Conservation (phyloP, 2,888 invertebrate species). For the Epinotia brunnichana region DNA sequence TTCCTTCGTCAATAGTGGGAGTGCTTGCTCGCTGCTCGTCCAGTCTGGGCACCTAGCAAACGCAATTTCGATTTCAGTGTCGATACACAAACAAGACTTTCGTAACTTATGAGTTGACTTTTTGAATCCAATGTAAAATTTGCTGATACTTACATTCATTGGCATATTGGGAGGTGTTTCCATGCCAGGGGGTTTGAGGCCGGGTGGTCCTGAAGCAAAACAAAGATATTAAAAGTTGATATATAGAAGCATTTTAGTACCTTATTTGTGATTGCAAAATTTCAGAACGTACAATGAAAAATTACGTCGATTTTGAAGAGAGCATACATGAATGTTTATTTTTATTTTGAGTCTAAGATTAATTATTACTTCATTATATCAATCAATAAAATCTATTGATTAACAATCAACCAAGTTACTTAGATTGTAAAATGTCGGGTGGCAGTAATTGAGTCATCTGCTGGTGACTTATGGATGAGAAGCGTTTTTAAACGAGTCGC, state of each 20-base stretch:
- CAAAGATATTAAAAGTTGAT: slow-evolving; percentile 26
- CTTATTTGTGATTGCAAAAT: background rate
- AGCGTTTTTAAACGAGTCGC: background rate
- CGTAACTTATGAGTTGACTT: background rate
- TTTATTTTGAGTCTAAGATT: no score
- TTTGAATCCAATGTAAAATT: no score
- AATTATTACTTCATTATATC: no score
- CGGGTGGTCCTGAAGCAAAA: slow-evolving; percentile 70
- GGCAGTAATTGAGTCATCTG: background rate
- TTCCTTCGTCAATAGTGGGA: slow-evolving; percentile 87
- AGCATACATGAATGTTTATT: no score
- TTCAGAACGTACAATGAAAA: background rate
- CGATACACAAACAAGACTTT: background rate
- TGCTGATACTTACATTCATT: slow-evolving; percentile 61
- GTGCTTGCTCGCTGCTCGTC: slow-evolving; percentile 88
- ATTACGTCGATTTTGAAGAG: no score
- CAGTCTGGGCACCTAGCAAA: slow-evolving; percentile 64
- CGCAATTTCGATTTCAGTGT: background rate
- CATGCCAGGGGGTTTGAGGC: slow-evolving; percentile 73
- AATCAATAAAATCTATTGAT: no score
- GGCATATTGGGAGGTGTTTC: slow-evolving; percentile 68
- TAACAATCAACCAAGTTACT: no score
- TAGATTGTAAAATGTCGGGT: background rate
- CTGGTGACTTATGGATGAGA: background rate
- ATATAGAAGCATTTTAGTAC: background rate